Evolutionary conservation across 2,797 vertebrate genomes (phyloP).

Genomic region (Ciconia nigra): DNA sequence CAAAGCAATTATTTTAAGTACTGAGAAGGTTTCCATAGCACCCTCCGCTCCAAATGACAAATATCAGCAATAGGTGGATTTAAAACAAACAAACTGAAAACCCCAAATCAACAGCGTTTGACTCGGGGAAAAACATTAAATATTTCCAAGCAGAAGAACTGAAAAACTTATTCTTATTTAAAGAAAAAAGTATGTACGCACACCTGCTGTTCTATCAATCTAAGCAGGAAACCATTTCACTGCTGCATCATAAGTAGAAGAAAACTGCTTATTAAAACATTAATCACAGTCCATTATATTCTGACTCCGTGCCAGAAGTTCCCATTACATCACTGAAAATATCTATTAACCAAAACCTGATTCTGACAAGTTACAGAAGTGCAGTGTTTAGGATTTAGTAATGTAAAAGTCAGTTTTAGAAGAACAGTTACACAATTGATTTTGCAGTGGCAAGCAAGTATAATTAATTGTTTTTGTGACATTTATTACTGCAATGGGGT

Average conservation of each 20-base stretch:
- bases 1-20: slow-evolving; percentile 42
- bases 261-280: slow-evolving; percentile 84
- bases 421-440: slow-evolving; percentile 78
- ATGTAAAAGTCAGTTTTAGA: slow-evolving; percentile 75
- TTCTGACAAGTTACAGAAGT: slow-evolving; percentile 82
- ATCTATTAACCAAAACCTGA: slow-evolving; percentile 81
- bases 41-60: slow-evolving; percentile 12
- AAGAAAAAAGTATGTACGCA: slow-evolving; percentile 36
- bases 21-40: not conserved
- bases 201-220: slow-evolving; percentile 80
- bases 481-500: slow-evolving; percentile 75
- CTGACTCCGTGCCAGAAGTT: slow-evolving; percentile 79
- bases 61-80: not conserved
- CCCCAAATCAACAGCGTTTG: not conserved
- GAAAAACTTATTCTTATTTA: slow-evolving; percentile 36
- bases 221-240: slow-evolving; percentile 76
- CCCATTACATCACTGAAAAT: slow-evolving; percentile 82
- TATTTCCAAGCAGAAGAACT: slow-evolving; percentile 16
- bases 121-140: slow-evolving; percentile 29
- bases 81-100: slow-evolving; percentile 37
- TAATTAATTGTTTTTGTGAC: slow-evolving; percentile 74
- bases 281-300: slow-evolving; percentile 82
- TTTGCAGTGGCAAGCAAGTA: slow-evolving; percentile 75
- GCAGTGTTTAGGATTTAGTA: slow-evolving; percentile 73
- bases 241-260: slow-evolving; percentile 75